These are phyloP conservation scores for Hephaestus fuliginosus DNA, from an alignment of 2,797 vertebrate genomes.

Conservation along the genomic window DNA sequence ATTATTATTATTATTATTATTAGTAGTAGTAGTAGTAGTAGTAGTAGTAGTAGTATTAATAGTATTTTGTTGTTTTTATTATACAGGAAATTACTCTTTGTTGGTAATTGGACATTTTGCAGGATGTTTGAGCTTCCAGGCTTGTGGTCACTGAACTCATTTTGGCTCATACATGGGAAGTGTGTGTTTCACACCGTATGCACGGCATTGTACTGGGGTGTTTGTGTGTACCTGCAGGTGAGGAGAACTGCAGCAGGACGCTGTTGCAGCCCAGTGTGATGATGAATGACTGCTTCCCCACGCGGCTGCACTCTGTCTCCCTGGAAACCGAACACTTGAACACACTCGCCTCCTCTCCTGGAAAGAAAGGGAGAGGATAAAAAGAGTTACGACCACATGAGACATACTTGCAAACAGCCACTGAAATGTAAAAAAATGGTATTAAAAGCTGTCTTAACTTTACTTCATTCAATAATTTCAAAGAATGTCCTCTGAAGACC, in stretches of 20 bases:
- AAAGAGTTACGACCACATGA: conserved; percentile 13
- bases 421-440: background rate
- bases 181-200: background rate
- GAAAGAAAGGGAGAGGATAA: conserved; percentile 27
- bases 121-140: background rate
- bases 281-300: conserved; percentile 98
- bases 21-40: no score
- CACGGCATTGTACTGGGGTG: background rate
- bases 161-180: background rate
- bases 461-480: background rate
- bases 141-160: accelerated
- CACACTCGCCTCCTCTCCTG: conserved; percentile 93
- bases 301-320: conserved; percentile 96
- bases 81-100: background rate
- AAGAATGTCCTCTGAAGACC: background rate
- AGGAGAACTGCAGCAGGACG: conserved; percentile 95
- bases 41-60: no score
- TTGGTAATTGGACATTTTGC: background rate
- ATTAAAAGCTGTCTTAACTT: background rate
- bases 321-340: conserved; percentile 94
- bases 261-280: conserved; percentile 96
- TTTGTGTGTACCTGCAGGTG: conserved; percentile 87
- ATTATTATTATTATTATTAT: no score
- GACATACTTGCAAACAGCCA: background rate
- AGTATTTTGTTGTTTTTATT: background rate